Evolutionary conservation across 2,797 vertebrate species (phyloP), one percentile per base, ranked within the genome.

Genomic region (Kryptopterus vitreolus): DNA sequence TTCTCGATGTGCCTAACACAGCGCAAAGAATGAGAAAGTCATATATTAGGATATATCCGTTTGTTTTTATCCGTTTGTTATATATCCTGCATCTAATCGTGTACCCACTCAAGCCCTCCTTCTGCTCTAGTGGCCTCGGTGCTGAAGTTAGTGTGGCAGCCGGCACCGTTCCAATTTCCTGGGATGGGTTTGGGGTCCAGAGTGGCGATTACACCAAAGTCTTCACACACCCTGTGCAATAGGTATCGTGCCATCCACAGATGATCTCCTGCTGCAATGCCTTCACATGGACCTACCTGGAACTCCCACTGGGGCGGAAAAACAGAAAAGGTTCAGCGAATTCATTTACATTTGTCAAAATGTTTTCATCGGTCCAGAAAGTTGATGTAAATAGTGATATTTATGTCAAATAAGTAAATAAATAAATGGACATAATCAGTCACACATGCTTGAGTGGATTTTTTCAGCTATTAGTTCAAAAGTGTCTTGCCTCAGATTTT

Each of bases 91-190:
- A n/a, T n/a, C n/a, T n/a, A 48, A 38, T 7, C 29, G 46, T 81
- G 26, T 63, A 95, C 95, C 94, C 87, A 97, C 96, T 90, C 78
- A 68, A 97, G 89, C 2, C 96, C 96, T 0, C 87, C 94, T 18
- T 93, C 91, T 31, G 87, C 92, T 78, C 96, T 90, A 93, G 94
- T 96, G 77, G 85, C 82, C 59, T 88, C 89, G 0, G 95, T 96
- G 94, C 96, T 98, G 92, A 96, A 91, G 79, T 97, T 98, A 5
- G 93, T 94, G 87, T 98, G 96, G 81, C 96, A 96, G 0, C 96
- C 96, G 0, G 95, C 89, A 0, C 96, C 96, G 0, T 95, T 96
- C 96, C 96, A 97, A 89, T 95, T 90, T 35, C 96, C 95, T 0
- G 66, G 85, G 85, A 96, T 90, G 0, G 96, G 96, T 89, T 98